A percentile compares a stretch with the other conserved stretches of the same genome.
phyloP scores from a whole-genome alignment of 2,797 vertebrate genomes.

The Oreochromis grahami region DNA sequence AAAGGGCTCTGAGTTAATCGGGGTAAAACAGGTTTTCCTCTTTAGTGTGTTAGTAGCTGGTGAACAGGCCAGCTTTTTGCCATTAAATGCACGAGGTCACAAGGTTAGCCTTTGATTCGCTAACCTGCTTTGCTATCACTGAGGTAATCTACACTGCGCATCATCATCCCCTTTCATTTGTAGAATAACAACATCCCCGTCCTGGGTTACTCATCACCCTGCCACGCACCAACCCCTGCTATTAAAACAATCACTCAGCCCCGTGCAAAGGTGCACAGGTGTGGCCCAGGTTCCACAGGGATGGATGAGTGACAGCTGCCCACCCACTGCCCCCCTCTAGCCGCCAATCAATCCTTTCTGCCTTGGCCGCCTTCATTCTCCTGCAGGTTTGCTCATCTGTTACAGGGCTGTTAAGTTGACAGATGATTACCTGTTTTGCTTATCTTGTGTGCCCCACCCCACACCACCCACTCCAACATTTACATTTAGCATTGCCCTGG shows the following conservation, averaged over 20 bases:
- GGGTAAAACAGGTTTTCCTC: slow-evolving; percentile 9
- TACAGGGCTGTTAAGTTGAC: slow-evolving; percentile 54
- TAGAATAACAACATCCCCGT: slow-evolving; percentile 43
- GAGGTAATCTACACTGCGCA: slow-evolving; percentile 36
- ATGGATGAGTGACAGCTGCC: slow-evolving; percentile 56
- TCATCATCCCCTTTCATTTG: slow-evolving; percentile 43
- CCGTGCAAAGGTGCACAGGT: slow-evolving; percentile 53
- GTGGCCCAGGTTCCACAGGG: slow-evolving; percentile 35
- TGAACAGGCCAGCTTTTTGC: background rate
- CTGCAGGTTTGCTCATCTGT: slow-evolving; percentile 53
- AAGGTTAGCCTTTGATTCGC: slow-evolving; percentile 34
- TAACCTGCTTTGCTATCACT: slow-evolving; percentile 34
- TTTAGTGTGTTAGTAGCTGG: slow-evolving; percentile 6
- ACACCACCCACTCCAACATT: slow-evolving; percentile 3
- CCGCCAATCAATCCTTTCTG: slow-evolving; percentile 37
- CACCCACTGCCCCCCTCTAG: slow-evolving; percentile 36
- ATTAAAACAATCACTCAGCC: slow-evolving; percentile 22
- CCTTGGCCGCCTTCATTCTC: slow-evolving; percentile 14
- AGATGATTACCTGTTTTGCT: slow-evolving; percentile 38
- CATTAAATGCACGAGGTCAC: slow-evolving; percentile 30
- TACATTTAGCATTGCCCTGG: background rate
- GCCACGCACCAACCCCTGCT: background rate
- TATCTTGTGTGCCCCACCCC: slow-evolving; percentile 30
- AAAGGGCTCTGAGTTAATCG: background rate
- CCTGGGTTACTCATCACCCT: slow-evolving; percentile 30